Evolutionary conservation across 2,888 invertebrate species (phyloP).

Genomic region (Euclidia mi): DNA sequence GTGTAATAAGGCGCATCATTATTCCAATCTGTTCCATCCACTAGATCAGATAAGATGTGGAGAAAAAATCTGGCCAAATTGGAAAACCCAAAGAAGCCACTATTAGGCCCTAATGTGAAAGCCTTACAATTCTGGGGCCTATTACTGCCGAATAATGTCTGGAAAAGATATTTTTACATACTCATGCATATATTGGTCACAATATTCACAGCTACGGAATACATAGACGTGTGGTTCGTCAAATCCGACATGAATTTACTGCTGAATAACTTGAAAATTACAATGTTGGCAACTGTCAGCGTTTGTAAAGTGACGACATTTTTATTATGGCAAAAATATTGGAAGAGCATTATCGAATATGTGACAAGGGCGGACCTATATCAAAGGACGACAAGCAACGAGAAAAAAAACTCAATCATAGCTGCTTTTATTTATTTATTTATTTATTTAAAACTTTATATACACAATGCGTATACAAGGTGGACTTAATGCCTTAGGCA

Average conservation of each 20-base stretch:
- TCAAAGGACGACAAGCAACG: constrained; percentile 61
- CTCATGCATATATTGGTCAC: constrained; percentile 73
- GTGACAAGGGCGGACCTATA: constrained; percentile 72
- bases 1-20: constrained; percentile 31
- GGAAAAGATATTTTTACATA: constrained; percentile 67
- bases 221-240: constrained; percentile 80
- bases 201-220: constrained; percentile 75
- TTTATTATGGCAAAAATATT: constrained; percentile 73
- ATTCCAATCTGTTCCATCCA: constrained; percentile 37
- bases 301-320: constrained; percentile 76
- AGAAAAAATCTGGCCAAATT: constrained; percentile 65
- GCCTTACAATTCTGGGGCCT: constrained; percentile 81
- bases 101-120: constrained; percentile 80
- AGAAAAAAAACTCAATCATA: too few species aligned
- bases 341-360: constrained; percentile 76
- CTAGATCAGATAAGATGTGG: constrained; percentile 59
- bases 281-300: constrained; percentile 78
- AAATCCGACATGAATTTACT: constrained; percentile 75
- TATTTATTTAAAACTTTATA: too few species aligned
- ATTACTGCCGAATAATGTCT: constrained; percentile 68
- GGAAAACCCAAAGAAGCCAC: constrained; percentile 75
- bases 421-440: too few species aligned
- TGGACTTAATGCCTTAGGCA: too few species aligned
- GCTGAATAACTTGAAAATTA: constrained; percentile 80
- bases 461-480: too few species aligned